A percentile compares a stretch with the other conserved stretches of the same genome.
Evolutionary conservation across 2,113 vertebrate species (phyloP).

Genomic region (Athene noctua): DNA sequence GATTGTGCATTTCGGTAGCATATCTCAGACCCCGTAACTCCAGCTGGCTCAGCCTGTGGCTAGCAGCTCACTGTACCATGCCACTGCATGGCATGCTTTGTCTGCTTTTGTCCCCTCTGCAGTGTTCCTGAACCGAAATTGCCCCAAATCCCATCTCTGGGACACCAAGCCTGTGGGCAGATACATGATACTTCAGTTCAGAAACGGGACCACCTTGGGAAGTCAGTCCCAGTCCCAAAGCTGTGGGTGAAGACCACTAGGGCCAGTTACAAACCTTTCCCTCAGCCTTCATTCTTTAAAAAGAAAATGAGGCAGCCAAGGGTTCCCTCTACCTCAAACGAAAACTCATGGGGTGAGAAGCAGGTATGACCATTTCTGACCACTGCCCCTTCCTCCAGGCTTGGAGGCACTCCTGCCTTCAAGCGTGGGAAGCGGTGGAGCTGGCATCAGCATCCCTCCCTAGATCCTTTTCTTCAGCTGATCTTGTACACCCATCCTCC

Average conservation of each 20-base stretch:
- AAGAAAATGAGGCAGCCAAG: background rate
- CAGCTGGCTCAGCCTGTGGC: background rate
- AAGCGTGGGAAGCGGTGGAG: fast-evolving
- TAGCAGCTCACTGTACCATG: background rate
- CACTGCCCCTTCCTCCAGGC: background rate
- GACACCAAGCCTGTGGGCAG: background rate
- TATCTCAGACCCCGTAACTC: background rate
- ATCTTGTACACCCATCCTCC: background rate
- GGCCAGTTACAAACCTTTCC: background rate
- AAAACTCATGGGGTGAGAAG: background rate
- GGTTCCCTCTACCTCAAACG: background rate
- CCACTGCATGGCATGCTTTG: background rate
- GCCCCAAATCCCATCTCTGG: background rate
- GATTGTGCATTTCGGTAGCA: background rate
- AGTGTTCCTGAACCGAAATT: background rate
- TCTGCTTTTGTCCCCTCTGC: background rate
- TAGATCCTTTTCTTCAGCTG: background rate
- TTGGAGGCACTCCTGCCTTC: background rate
- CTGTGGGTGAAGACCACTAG: background rate
- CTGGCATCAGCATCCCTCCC: background rate
- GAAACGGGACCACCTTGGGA: background rate
- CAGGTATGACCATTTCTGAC: background rate
- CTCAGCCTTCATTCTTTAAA: background rate
- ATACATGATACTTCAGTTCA: background rate
- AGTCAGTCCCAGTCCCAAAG: background rate